These are phyloP conservation scores for Schrankia costaestrigalis DNA, from an alignment of 2,888 invertebrate genomes.

Conservation along the genomic window DNA sequence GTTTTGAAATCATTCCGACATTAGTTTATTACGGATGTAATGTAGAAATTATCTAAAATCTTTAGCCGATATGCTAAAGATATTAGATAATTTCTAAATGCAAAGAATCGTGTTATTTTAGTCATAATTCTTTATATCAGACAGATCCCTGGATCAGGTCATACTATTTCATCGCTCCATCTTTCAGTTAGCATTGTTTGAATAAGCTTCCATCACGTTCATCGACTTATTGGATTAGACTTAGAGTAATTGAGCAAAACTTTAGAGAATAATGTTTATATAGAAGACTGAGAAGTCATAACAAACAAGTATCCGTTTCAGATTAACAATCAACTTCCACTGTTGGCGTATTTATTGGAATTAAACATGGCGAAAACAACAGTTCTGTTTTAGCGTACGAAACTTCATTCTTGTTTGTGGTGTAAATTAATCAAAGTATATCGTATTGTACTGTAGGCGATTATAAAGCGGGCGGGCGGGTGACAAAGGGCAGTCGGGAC, in stretches of 20 bases:
- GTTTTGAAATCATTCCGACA: too few relatives aligned
- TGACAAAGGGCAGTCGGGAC: too few relatives aligned
- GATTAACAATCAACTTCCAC: constrained; percentile 65
- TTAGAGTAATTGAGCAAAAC: constrained; percentile 40
- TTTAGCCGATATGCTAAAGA: too few relatives aligned
- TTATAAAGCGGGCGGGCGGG: constrained; percentile 56
- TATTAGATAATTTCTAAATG: too few relatives aligned
- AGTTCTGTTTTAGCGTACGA: constrained; percentile 64
- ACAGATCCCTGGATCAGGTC: too few relatives aligned
- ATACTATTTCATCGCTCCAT: constrained; percentile 29
- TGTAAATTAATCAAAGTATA: constrained; percentile 75
- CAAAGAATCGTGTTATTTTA: too few relatives aligned
- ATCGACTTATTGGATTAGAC: constrained; percentile 50
- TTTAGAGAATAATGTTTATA: constrained; percentile 42
- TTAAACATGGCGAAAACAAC: constrained; percentile 60
- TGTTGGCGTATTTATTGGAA: constrained; percentile 51
- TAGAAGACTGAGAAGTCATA: constrained; percentile 38
- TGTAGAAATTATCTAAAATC: too few relatives aligned
- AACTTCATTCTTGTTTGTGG: constrained; percentile 68
- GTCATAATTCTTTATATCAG: too few relatives aligned
- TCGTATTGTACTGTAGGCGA: constrained; percentile 56
- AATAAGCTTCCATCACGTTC: constrained; percentile 46
- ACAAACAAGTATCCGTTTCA: constrained; percentile 54
- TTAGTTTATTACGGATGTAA: too few relatives aligned
- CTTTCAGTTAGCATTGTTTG: constrained; percentile 38